Percentiles rank a stretch among this genome's conserved stretches.
Evolutionary conservation across 2,797 vertebrate species (phyloP).

Genomic region (Heliangelus exortis): DNA sequence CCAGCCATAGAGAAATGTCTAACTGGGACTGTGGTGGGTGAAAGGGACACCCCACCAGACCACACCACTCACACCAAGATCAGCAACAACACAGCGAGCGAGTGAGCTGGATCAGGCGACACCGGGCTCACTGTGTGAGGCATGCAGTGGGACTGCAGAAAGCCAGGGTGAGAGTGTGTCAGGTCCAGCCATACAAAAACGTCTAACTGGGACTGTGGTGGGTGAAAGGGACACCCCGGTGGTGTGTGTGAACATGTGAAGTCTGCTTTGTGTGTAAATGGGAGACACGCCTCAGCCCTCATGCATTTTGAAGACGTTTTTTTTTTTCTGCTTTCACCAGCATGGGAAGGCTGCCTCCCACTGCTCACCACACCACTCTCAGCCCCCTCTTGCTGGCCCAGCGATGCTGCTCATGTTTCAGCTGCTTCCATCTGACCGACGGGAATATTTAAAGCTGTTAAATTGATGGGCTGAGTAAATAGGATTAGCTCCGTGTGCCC

Average conservation of each 20-base stretch:
- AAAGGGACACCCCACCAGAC: background rate
- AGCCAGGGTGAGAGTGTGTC: background rate
- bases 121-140: background rate
- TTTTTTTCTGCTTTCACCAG: conserved; percentile 6
- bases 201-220: no score
- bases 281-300: background rate
- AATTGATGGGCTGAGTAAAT: conserved; percentile 82
- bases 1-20: background rate
- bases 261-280: background rate
- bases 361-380: conserved; percentile 34
- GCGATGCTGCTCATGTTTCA: conserved; percentile 17
- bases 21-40: background rate
- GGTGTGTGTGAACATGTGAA: background rate
- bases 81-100: rapidly evolving
- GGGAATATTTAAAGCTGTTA: conserved; percentile 80
- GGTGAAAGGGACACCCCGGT: background rate
- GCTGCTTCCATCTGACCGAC: conserved; percentile 72
- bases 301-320: background rate
- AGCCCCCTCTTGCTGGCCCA: background rate
- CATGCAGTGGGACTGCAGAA: rapidly evolving
- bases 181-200: background rate
- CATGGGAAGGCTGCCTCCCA: conserved; percentile 43
- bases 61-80: rapidly evolving
- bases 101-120: rapidly evolving
- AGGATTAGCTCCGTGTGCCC: conserved; percentile 80